Evolutionary conservation across 2,888 invertebrate genomes (phyloP).

Genomic region (Capitulum mitella): DNA sequence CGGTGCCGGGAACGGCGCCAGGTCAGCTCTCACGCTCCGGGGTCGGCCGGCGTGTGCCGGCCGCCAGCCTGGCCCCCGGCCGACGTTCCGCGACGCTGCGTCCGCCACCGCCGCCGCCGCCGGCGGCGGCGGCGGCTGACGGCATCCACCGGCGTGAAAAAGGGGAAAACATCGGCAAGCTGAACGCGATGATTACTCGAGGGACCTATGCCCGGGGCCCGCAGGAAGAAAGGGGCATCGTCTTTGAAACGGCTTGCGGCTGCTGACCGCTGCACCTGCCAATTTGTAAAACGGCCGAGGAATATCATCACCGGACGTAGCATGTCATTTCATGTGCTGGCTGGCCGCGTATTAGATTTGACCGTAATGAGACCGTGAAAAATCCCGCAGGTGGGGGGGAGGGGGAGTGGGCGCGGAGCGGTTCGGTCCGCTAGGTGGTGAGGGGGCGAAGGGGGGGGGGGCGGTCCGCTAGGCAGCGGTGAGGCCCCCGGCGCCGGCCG

Average conservation of each 20-base stretch:
- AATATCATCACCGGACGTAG: neutral
- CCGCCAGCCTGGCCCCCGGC: neutral
- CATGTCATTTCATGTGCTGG: neutral
- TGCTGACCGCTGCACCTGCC: neutral
- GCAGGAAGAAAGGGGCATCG: neutral
- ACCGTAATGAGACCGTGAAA: slow-evolving; percentile 1
- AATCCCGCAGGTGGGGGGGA: too few species aligned
- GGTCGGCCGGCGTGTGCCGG: neutral
- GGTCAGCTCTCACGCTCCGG: neutral
- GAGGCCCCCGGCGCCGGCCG: neutral
- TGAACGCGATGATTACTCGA: neutral
- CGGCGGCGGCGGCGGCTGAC: too few species aligned
- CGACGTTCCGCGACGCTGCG: neutral
- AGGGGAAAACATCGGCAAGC: neutral
- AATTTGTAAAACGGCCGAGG: neutral
- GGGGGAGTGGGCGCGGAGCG: too few species aligned
- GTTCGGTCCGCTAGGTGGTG: too few species aligned
- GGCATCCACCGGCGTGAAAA: neutral
- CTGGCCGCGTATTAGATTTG: neutral
- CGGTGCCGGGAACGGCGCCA: neutral
- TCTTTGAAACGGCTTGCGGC: neutral
- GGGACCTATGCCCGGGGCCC: neutral
- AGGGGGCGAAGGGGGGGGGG: neutral
- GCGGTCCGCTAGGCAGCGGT: neutral
- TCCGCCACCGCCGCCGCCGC: neutral